phyloP scores from a whole-genome alignment of 2,113 vertebrate genomes.

The Melanostigma gelatinosum region DNA sequence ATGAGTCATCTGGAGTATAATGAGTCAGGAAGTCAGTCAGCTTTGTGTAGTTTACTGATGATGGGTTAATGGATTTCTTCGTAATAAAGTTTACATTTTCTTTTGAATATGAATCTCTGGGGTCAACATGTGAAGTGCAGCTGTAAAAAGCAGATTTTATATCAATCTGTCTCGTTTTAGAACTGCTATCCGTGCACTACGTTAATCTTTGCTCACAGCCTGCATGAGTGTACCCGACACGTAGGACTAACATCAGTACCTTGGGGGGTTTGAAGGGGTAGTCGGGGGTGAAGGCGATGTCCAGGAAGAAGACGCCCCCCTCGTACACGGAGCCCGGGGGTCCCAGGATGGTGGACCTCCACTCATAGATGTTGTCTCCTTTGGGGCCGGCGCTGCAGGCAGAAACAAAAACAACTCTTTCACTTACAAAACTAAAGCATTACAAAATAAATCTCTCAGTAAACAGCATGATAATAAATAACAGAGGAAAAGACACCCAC shows the following conservation, averaged over 20 bases:
- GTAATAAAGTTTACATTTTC: not conserved
- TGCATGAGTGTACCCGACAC: not conserved
- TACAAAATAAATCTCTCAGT: conserved; percentile 1
- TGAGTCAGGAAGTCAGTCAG: not conserved
- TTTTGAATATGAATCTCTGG: not conserved
- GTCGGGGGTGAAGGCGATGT: conserved; percentile 95
- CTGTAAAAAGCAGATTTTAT: not conserved
- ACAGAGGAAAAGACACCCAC: not conserved
- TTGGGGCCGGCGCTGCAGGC: conserved; percentile 91
- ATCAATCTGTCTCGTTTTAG: not conserved
- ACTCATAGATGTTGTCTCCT: conserved; percentile 97
- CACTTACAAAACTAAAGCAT: not conserved
- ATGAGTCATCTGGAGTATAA: not conserved
- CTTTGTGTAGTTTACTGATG: not conserved
- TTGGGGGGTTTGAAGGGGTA: conserved; percentile 98
- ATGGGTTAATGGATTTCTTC: not conserved
- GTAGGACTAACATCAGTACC: conserved; percentile 77
- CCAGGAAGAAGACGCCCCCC: conserved; percentile 95
- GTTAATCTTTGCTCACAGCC: not conserved
- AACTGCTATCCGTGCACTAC: not conserved
- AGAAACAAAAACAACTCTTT: conserved; percentile 4
- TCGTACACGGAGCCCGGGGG: conserved; percentile 96
- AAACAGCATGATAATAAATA: conserved; percentile 3
- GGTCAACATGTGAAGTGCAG: not conserved
- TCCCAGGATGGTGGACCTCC: conserved; percentile 96